Evolutionary conservation across 2,797 vertebrate species (phyloP).

Genomic region (Thripadectes ignobilis): DNA sequence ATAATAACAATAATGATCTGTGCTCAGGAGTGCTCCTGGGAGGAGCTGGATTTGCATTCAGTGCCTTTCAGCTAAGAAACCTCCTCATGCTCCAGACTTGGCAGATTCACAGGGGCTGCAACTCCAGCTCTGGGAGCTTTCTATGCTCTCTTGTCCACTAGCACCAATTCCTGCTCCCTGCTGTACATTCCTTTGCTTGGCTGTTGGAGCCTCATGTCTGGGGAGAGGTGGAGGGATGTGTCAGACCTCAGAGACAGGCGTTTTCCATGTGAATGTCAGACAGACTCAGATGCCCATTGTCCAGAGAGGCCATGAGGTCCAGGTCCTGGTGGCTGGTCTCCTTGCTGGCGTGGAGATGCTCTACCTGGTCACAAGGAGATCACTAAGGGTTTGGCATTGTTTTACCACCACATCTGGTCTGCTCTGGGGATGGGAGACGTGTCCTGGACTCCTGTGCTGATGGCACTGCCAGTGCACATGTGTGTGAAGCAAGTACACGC

Average conservation of each 20-base stretch:
- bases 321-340: background rate
- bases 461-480: fast-evolving
- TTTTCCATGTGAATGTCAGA: fast-evolving
- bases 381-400: background rate
- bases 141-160: background rate
- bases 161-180: background rate
- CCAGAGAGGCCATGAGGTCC: fast-evolving
- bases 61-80: background rate
- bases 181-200: background rate
- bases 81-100: background rate
- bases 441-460: background rate
- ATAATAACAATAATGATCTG: background rate
- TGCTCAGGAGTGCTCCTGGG: background rate
- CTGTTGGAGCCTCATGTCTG: fast-evolving
- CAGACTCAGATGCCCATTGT: fast-evolving
- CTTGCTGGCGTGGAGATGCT: background rate
- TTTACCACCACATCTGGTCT: background rate
- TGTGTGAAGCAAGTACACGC: fast-evolving
- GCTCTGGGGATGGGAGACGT: fast-evolving
- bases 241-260: background rate
- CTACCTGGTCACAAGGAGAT: background rate
- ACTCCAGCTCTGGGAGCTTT: background rate
- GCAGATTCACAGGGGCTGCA: background rate
- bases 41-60: background rate
- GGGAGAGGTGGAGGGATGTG: background rate